Evolutionary conservation across 2,113 vertebrate genomes (phyloP).

Genomic region (Dolichallabes microphthalmus): DNA sequence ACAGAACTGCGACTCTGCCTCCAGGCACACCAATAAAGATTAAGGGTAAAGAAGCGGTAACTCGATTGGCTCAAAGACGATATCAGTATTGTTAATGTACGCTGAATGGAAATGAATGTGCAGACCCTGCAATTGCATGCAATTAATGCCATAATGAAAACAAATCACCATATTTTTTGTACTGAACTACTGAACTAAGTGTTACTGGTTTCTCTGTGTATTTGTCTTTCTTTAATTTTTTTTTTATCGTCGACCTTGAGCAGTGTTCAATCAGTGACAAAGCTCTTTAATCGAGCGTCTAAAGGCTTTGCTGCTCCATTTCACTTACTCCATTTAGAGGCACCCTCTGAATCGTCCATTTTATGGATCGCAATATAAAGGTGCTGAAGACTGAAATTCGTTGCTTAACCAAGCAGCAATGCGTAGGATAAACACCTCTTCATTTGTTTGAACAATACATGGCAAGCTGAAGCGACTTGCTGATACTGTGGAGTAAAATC

Average conservation of each 20-base stretch:
- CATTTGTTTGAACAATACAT: conserved; percentile 25
- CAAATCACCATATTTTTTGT: background rate
- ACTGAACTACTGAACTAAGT: background rate
- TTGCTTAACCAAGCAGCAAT: conserved; percentile 43
- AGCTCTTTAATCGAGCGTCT: conserved; percentile 57
- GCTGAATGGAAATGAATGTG: too few relatives aligned
- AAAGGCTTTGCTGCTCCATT: conserved; percentile 52
- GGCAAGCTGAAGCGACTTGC: background rate
- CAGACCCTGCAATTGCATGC: too few relatives aligned
- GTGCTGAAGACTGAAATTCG: conserved; percentile 26
- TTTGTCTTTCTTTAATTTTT: background rate
- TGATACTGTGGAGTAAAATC: background rate
- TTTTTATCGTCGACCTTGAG: conserved; percentile 38
- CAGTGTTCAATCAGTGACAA: conserved; percentile 49
- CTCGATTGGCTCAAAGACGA: too few relatives aligned
- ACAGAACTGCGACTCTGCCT: too few relatives aligned
- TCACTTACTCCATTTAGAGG: conserved; percentile 46
- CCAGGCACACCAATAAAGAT: too few relatives aligned
- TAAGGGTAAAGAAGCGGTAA: too few relatives aligned
- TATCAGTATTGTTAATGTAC: too few relatives aligned
- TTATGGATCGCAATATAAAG: conserved; percentile 47
- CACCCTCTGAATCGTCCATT: conserved; percentile 38
- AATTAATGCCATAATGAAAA: too few relatives aligned
- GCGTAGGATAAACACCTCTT: conserved; percentile 25
- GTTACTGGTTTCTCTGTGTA: background rate